phyloP scores from a whole-genome alignment of 2,113 vertebrate genomes.

The Willisornis vidua region DNA sequence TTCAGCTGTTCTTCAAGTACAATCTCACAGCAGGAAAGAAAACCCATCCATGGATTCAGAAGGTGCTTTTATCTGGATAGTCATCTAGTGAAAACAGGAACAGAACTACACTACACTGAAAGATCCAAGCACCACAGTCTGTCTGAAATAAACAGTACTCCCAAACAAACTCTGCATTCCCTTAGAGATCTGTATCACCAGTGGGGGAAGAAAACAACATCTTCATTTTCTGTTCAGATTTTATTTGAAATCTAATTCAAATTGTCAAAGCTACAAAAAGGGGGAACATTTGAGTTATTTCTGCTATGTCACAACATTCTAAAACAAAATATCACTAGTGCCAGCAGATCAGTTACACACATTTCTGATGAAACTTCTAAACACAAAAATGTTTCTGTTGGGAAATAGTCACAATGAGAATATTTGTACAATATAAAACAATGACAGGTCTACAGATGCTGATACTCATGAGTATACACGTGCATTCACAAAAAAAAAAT shows the following conservation, averaged over 20 bases:
- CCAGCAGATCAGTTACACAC: constrained; percentile 84
- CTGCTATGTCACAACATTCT: constrained; percentile 82
- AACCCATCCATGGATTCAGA: background rate
- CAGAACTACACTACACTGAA: background rate
- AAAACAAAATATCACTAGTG: constrained; percentile 83
- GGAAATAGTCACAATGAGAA: constrained; percentile 80
- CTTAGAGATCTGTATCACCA: constrained; percentile 44
- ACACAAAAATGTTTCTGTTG: constrained; percentile 79
- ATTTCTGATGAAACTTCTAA: constrained; percentile 80
- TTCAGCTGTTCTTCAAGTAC: background rate
- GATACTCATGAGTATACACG: constrained; percentile 81
- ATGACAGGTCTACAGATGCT: constrained; percentile 80
- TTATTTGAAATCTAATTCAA: constrained; percentile 89
- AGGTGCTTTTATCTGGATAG: constrained; percentile 18
- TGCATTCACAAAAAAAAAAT: constrained; percentile 82
- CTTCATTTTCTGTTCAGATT: constrained; percentile 81
- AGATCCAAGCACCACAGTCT: constrained; percentile 34
- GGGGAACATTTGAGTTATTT: constrained; percentile 77
- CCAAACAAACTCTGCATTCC: constrained; percentile 53
- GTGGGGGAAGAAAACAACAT: constrained; percentile 74
- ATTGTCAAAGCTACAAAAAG: constrained; percentile 86
- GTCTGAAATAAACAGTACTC: constrained; percentile 56
- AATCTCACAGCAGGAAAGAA: background rate
- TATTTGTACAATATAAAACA: constrained; percentile 89
- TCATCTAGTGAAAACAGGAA: background rate